Conservation (phyloP, 2,113 vertebrate genomes). For the Taurulus bubalis region DNA sequence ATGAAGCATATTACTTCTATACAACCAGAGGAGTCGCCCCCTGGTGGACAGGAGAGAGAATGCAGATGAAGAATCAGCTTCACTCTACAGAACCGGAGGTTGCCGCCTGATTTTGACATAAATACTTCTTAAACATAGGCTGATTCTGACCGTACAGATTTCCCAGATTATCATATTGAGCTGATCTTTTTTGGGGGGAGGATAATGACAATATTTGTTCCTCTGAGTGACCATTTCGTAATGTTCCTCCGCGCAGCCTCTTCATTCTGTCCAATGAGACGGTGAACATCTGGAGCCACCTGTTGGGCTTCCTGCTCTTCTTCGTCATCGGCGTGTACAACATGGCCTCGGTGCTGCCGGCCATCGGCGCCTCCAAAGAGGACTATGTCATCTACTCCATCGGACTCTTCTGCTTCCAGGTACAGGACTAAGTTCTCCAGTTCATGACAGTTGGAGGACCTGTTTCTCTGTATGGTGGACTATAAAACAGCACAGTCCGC, state of each 20-base stretch:
- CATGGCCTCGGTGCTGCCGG: slow-evolving; percentile 89
- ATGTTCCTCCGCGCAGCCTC: slow-evolving; percentile 79
- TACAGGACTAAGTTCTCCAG: slow-evolving; percentile 32
- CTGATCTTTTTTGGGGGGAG: not conserved
- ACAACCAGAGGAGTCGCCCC: too few species aligned
- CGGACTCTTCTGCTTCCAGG: slow-evolving; percentile 96
- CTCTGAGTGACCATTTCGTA: not conserved
- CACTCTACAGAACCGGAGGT: too few species aligned
- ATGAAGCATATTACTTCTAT: too few species aligned
- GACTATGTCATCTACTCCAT: slow-evolving; percentile 96
- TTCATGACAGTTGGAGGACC: too few species aligned
- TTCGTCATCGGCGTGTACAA: slow-evolving; percentile 92
- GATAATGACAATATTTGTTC: not conserved
- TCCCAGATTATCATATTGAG: too few species aligned
- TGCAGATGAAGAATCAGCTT: too few species aligned
- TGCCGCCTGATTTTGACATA: too few species aligned
- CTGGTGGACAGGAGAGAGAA: too few species aligned
- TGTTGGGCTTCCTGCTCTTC: slow-evolving; percentile 94
- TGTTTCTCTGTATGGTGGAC: too few species aligned
- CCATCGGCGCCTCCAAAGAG: slow-evolving; percentile 88
- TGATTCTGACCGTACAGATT: too few species aligned
- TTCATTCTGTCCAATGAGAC: slow-evolving; percentile 97
- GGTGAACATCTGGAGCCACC: slow-evolving; percentile 95
- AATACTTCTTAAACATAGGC: too few species aligned
- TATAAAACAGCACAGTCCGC: not conserved